phyloP scores from a whole-genome alignment of 2,888 invertebrate species.

The Calliopum simillimum region DNA sequence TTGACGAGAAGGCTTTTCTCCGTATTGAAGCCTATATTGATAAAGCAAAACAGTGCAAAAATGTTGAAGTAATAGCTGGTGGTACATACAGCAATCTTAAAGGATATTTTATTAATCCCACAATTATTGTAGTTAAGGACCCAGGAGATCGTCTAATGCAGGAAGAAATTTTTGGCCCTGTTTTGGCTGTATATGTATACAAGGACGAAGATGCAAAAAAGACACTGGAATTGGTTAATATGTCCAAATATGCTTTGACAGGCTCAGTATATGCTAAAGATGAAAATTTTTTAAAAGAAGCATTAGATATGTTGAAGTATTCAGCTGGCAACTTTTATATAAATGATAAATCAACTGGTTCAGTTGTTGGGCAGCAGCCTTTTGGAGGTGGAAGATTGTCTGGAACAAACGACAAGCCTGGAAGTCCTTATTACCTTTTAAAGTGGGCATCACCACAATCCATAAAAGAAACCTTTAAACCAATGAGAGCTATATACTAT shows the following conservation, averaged over 20 bases:
- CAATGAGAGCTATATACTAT: constrained; percentile 82
- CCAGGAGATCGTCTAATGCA: constrained; percentile 86
- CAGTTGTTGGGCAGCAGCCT: constrained; percentile 97
- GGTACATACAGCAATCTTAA: constrained; percentile 82
- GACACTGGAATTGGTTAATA: constrained; percentile 76
- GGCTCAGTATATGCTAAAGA: constrained; percentile 93
- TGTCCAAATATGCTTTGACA: constrained; percentile 91
- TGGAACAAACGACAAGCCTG: constrained; percentile 99
- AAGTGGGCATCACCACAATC: constrained; percentile 93
- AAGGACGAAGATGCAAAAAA: constrained; percentile 78
- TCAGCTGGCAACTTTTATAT: constrained; percentile 97
- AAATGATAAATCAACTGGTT: constrained; percentile 97
- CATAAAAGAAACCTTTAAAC: constrained; percentile 91
- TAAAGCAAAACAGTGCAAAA: constrained; percentile 73
- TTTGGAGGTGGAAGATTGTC: constrained; percentile 96
- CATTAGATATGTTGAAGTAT: constrained; percentile 82
- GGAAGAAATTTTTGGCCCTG: constrained; percentile 97
- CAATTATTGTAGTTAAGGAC: constrained; percentile 85
- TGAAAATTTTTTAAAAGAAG: constrained; percentile 76
- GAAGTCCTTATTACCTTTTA: constrained; percentile 91
- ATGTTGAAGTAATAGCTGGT: constrained; percentile 80
- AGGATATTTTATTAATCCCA: constrained; percentile 95
- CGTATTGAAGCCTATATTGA: constrained; percentile 89
- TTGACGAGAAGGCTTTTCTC: constrained; percentile 89
- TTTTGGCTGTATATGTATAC: constrained; percentile 89